Evolutionary conservation across 2,888 invertebrate genomes (phyloP).

Genomic region (Ditula angustiorana): DNA sequence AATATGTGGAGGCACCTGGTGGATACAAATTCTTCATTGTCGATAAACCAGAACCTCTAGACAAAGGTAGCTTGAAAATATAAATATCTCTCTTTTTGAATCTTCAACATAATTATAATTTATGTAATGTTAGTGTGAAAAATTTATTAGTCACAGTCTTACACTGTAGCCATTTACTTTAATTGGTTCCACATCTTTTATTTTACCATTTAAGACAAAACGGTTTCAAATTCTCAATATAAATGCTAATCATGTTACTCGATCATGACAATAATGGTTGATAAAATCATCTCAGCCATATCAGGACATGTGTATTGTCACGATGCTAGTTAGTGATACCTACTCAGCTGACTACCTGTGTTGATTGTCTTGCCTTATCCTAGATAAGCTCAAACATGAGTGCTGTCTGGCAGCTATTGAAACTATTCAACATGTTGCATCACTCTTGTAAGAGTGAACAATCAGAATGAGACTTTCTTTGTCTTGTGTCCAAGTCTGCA

Average conservation of each 20-base stretch:
- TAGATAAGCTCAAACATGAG: slow-evolving; percentile 24
- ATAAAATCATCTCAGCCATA: slow-evolving; percentile 44
- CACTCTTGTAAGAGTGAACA: not conserved
- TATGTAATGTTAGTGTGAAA: not conserved
- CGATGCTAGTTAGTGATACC: slow-evolving; percentile 28
- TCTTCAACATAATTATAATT: not conserved
- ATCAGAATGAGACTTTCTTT: not conserved
- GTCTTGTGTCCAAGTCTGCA: no score
- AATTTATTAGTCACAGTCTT: not conserved
- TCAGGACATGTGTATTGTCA: slow-evolving; percentile 22
- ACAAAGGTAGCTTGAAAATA: slow-evolving; percentile 82
- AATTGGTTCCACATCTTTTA: not conserved
- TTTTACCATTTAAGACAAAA: not conserved
- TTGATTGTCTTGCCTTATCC: slow-evolving; percentile 16
- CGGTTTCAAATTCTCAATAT: not conserved
- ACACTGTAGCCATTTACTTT: not conserved
- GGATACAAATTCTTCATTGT: slow-evolving; percentile 95
- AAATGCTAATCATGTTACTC: not conserved
- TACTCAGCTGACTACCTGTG: slow-evolving; percentile 22
- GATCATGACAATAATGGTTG: slow-evolving; percentile 28
- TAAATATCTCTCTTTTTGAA: slow-evolving; percentile 15
- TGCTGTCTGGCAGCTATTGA: slow-evolving; percentile 19
- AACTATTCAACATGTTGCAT: not conserved
- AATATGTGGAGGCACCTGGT: slow-evolving; percentile 93
- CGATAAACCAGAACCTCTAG: slow-evolving; percentile 88